Percentiles rank a stretch among this genome's conserved stretches.
These are phyloP conservation scores for Actinostola sp. DNA, from an alignment of 92 coral and sea anemone species.

Conservation along the genomic window DNA sequence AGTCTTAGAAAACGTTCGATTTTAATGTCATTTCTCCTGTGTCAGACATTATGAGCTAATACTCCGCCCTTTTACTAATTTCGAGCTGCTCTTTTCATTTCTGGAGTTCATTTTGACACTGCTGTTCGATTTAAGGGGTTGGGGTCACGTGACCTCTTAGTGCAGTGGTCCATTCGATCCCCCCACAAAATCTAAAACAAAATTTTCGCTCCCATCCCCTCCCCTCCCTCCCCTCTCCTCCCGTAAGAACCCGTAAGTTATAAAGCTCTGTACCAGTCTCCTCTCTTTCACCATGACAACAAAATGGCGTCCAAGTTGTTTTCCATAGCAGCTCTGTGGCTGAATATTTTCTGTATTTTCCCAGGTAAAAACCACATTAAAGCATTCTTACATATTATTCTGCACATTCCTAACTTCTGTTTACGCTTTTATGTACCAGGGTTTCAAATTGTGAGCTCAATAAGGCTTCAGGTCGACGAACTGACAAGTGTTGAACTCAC, in stretches of 20 bases:
- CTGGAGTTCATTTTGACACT: too few species aligned
- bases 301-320: constrained; percentile 50
- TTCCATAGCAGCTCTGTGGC: constrained; percentile 29
- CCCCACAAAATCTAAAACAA: too few species aligned
- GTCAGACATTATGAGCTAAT: too few species aligned
- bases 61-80: too few species aligned
- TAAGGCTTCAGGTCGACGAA: constrained; percentile 19
- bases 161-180: too few species aligned
- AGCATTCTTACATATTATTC: background rate
- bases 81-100: too few species aligned
- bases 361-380: constrained; percentile 8
- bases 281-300: constrained; percentile 11
- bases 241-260: background rate
- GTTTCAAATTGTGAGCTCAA: constrained; percentile 2
- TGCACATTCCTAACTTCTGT: background rate
- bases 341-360: constrained; percentile 1
- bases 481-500: constrained; percentile 51
- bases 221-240: constrained; percentile 19
- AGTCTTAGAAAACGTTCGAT: too few species aligned
- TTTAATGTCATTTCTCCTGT: too few species aligned
- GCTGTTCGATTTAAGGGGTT: too few species aligned
- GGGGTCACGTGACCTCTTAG: too few species aligned
- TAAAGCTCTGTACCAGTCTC: constrained; percentile 19
- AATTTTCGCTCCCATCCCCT: background rate
- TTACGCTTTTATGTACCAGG: background rate